phyloP scores from a whole-genome alignment of 2,888 invertebrate genomes.

The Epinotia ramella region DNA sequence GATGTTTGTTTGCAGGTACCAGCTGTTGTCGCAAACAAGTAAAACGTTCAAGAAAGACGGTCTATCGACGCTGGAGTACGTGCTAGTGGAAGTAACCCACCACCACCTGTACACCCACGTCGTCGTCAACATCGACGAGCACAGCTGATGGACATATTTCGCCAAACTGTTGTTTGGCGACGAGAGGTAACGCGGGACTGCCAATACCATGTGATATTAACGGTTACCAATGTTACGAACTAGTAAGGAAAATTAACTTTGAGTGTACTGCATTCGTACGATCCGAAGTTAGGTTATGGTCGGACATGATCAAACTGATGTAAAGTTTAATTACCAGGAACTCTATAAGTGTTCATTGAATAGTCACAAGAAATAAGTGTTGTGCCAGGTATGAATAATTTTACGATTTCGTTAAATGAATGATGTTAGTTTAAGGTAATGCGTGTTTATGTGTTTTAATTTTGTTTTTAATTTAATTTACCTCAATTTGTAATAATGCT shows the following conservation, averaged over 20 bases:
- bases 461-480: not conserved
- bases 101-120: constrained; percentile 93
- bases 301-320: not conserved
- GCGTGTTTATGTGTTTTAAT: not conserved
- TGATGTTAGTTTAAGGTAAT: not conserved
- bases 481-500: not conserved
- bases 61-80: constrained; percentile 93
- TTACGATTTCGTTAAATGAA: constrained; percentile 4
- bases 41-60: constrained; percentile 95
- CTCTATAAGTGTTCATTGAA: constrained; percentile 6
- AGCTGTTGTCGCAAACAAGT: constrained; percentile 93
- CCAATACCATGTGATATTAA: constrained; percentile 38
- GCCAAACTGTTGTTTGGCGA: constrained; percentile 84
- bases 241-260: not conserved
- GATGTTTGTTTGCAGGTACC: constrained; percentile 86
- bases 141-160: constrained; percentile 89
- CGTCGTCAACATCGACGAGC: constrained; percentile 89
- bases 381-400: constrained; percentile 13
- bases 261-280: not conserved
- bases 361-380: constrained; percentile 9
- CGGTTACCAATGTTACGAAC: constrained; percentile 46
- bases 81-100: constrained; percentile 87
- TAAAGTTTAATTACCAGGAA: not conserved
- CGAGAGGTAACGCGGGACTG: constrained; percentile 63
- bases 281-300: not conserved